These are phyloP conservation scores for Nematostella vectensis DNA, from an alignment of 92 coral and sea anemone species.

Conservation along the genomic window DNA sequence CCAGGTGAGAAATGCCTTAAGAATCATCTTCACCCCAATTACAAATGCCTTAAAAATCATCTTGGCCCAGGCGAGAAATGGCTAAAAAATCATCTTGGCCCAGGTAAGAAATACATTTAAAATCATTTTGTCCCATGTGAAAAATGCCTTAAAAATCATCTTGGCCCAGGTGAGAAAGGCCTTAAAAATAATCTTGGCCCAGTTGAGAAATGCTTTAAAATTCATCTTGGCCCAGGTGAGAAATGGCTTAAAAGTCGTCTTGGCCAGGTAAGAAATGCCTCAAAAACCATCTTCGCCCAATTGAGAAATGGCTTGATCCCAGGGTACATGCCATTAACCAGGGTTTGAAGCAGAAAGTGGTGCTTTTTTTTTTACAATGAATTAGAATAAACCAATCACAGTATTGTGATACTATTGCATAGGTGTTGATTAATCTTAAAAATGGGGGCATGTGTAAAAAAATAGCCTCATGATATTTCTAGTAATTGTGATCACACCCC, in stretches of 20 bases:
- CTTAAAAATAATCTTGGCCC: neutral
- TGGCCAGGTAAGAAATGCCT: neutral
- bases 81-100: neutral
- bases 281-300: too few relatives aligned
- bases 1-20: slow-evolving; percentile 28
- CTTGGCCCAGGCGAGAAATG: slow-evolving; percentile 53
- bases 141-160: neutral
- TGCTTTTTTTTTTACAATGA: too few relatives aligned
- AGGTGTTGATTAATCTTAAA: too few relatives aligned
- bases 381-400: too few relatives aligned
- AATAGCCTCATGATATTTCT: too few relatives aligned
- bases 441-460: too few relatives aligned
- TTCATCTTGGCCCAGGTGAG: too few relatives aligned
- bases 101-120: slow-evolving; percentile 90
- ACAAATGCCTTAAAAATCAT: slow-evolving; percentile 76
- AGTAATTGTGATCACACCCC: too few relatives aligned
- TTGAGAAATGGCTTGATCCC: neutral
- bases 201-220: too few relatives aligned
- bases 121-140: slow-evolving; percentile 64
- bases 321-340: too few relatives aligned
- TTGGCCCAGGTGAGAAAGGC: neutral
- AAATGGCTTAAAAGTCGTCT: neutral
- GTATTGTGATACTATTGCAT: too few relatives aligned
- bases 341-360: too few relatives aligned
- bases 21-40: slow-evolving; percentile 33